phyloP scores from a whole-genome alignment of 2,113 vertebrate genomes.

The Physeter macrocephalus region DNA sequence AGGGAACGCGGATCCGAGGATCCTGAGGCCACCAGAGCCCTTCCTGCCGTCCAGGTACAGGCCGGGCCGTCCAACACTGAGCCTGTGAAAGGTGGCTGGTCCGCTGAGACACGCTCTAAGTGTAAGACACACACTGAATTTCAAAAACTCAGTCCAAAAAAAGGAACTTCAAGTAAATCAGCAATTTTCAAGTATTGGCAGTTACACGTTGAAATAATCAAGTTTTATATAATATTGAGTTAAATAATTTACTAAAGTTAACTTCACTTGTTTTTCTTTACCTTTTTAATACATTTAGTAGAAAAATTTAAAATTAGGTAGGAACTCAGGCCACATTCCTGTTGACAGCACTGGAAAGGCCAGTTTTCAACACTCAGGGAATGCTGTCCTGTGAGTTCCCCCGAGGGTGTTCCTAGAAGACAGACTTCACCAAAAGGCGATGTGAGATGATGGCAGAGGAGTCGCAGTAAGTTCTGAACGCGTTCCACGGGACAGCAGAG shows the following conservation, averaged over 20 bases:
- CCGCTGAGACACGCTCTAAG: rapidly evolving
- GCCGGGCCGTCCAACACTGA: background rate
- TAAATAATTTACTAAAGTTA: background rate
- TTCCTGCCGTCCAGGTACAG: background rate
- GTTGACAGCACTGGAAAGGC: rapidly evolving
- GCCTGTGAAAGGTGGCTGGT: background rate
- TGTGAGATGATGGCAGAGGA: rapidly evolving
- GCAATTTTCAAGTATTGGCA: background rate
- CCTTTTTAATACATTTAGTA: background rate
- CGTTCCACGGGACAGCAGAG: rapidly evolving
- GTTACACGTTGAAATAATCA: background rate
- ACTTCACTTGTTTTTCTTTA: background rate
- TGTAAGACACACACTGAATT: rapidly evolving
- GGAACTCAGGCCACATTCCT: background rate
- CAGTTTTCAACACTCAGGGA: background rate
- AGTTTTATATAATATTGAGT: rapidly evolving
- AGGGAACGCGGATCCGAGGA: background rate
- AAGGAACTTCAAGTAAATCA: too few relatives aligned
- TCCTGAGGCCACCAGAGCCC: background rate
- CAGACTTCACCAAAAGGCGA: background rate
- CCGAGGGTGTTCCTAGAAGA: background rate
- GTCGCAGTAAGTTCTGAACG: background rate
- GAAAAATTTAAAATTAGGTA: background rate
- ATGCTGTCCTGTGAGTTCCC: background rate
- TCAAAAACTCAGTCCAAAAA: background rate